Base-by-base conservation (phyloP, 1,140 invertebrate species). In the Hesperophylax magnus region DNA sequence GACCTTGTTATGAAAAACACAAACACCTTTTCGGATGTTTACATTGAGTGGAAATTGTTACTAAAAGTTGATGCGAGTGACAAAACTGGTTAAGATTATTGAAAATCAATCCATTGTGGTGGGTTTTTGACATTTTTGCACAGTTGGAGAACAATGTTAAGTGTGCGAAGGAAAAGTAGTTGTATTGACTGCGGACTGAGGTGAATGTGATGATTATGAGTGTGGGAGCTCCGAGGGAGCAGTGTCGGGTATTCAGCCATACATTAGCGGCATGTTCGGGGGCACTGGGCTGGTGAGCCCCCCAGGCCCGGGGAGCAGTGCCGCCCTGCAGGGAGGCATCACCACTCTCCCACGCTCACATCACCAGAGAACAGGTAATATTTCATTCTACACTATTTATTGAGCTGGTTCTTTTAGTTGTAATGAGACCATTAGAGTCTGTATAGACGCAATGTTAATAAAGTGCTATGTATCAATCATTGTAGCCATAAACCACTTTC, bases 321-420 rank as follows among this genome's bases (percentile, higher is more conserved):
- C 78, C 14, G 56, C 71, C 31, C 67, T 80, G 56, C 74, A 77
- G 53, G 54, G 74, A 52, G 88, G 89, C 75, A 87, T 87, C 86
- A 85, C 89, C 84, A 90, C 85, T 84, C 85, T 90, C 77, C 84
- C 91, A 58, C 85, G 92, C 87, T 86, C 89, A 77, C 80, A 92
- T 87, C 87, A 92, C 87, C 82, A 92, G 80, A 84, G 90, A 85
- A 87, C 87, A 86, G 88, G 89, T 89, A 86, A 76, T 9, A 47
- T 47, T 47, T 11, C 11, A 2, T 47, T 47, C 39, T 47, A 14
- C 39, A 11, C 11, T 47, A 14, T 39, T 39, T 11, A 1, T 6
- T 39, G 5, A 1, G 27, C 27, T 27, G 27, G n/a, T 2, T 31
- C 31, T 6, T 47, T 14, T 47, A 9, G 39, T 47, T 47, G 39